phyloP scores from a whole-genome alignment of 2,113 vertebrate species.

The Peucedramus taeniatus region DNA sequence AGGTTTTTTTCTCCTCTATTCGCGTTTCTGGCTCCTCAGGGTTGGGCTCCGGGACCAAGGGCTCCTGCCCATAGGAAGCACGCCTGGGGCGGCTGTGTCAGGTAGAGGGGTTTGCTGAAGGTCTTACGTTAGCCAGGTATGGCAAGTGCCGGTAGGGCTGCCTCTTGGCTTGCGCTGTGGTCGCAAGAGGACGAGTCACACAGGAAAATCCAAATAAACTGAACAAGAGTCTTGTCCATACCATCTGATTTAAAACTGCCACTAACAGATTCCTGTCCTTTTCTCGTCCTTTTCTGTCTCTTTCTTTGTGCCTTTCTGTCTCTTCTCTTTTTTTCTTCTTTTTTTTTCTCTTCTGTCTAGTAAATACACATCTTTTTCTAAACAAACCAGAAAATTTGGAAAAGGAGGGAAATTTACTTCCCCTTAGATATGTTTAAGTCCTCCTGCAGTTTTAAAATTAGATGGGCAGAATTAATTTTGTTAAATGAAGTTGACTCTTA shows the following conservation, averaged over 20 bases:
- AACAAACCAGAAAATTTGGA: not conserved
- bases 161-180: not conserved
- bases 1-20: not conserved
- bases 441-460: not conserved
- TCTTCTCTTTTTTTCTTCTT: rapidly evolving
- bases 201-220: not conserved
- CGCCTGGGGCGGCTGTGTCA: rapidly evolving
- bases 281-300: too few species aligned
- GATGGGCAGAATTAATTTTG: not conserved
- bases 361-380: too few species aligned
- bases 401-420: not conserved
- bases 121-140: rapidly evolving
- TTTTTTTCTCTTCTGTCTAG: rapidly evolving
- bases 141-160: too few species aligned
- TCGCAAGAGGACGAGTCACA: too few species aligned
- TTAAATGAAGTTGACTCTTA: not conserved
- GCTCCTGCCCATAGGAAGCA: not conserved
- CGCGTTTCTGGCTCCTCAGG: rapidly evolving
- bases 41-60: too few species aligned
- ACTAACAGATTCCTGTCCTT: not conserved
- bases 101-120: not conserved
- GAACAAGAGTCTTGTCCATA: not conserved
- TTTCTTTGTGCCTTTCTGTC: rapidly evolving
- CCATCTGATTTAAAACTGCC: not conserved
- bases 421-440: not conserved